Evolutionary conservation across 1,140 invertebrate species (phyloP).

Genomic region (Hyposmocoma kahamanoa): DNA sequence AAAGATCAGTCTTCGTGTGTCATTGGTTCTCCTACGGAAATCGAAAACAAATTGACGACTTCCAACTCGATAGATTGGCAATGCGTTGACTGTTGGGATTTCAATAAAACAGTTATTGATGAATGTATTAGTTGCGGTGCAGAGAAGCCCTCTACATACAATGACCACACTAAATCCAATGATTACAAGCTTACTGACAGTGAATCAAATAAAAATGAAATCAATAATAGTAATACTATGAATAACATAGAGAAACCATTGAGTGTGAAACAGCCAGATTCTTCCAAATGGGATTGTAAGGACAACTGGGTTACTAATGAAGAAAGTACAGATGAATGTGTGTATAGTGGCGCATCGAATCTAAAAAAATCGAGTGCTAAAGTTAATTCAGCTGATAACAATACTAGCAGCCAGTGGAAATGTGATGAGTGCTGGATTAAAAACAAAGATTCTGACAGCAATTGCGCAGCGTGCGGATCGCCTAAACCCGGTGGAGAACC

Average conservation of each 20-base stretch:
- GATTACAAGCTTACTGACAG: constrained; percentile 16
- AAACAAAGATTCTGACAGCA: constrained; percentile 70
- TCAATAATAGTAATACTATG: constrained; percentile 19
- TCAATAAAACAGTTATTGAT: constrained; percentile 36
- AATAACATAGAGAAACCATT: constrained; percentile 14
- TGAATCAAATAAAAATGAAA: constrained; percentile 16
- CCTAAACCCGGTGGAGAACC: constrained; percentile 58
- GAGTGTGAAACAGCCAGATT: constrained; percentile 11
- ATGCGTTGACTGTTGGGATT: constrained; percentile 66
- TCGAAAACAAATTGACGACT: constrained; percentile 17
- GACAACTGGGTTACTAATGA: constrained; percentile 80
- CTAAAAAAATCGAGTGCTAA: constrained; percentile 46
- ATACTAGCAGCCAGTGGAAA: constrained; percentile 72
- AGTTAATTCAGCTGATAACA: constrained; percentile 46
- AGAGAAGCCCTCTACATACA: constrained; percentile 10
- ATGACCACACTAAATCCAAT: constrained; percentile 11
- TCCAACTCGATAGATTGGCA: constrained; percentile 63
- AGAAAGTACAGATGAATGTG: constrained; percentile 73
- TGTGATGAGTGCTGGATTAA: constrained; percentile 77
- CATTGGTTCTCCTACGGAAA: constrained; percentile 21
- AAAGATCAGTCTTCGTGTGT: constrained; percentile 12
- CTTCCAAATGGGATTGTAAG: constrained; percentile 68
- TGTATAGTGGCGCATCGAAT: constrained; percentile 77
- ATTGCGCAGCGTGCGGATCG: constrained; percentile 75
- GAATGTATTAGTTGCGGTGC: constrained; percentile 54